Conservation (phyloP, 1,140 invertebrate species). For the Mylabris phalerata region DNA sequence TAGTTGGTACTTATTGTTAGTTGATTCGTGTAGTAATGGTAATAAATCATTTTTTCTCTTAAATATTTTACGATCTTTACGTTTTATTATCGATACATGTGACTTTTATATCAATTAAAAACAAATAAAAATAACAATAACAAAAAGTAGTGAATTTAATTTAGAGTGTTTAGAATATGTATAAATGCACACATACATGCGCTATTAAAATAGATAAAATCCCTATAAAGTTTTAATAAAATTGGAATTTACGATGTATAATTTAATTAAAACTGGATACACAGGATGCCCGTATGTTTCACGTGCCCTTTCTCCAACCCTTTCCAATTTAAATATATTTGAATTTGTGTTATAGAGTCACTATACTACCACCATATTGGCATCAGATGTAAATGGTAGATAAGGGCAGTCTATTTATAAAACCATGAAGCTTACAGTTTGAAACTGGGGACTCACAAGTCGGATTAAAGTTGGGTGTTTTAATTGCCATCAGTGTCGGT, state of each 20-base stretch:
- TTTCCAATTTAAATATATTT: slow-evolving; percentile 1
- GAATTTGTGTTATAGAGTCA: neutral
- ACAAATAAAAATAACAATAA: no score
- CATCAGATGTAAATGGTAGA: slow-evolving; percentile 22
- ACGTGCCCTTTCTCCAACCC: neutral
- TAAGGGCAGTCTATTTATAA: slow-evolving; percentile 24
- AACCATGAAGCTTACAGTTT: slow-evolving; percentile 4
- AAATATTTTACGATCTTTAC: no score
- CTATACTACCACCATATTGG: slow-evolving; percentile 16
- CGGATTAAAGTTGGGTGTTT: slow-evolving; percentile 21
- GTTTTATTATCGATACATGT: no score
- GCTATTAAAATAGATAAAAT: no score
- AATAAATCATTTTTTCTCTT: no score
- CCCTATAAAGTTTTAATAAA: slow-evolving; percentile 10
- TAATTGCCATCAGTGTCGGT: slow-evolving; percentile 20
- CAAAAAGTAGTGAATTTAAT: no score
- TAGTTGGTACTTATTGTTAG: no score
- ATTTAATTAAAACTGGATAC: slow-evolving; percentile 5
- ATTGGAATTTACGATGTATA: slow-evolving; percentile 6
- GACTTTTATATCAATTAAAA: no score
- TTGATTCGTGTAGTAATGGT: no score
- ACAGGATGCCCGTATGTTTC: neutral
- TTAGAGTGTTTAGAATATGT: no score
- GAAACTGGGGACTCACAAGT: slow-evolving; percentile 8
- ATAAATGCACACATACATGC: no score